These are phyloP conservation scores for Pteronotus mesoamericanus DNA, from an alignment of 2,797 vertebrate species.

Conservation along the genomic window DNA sequence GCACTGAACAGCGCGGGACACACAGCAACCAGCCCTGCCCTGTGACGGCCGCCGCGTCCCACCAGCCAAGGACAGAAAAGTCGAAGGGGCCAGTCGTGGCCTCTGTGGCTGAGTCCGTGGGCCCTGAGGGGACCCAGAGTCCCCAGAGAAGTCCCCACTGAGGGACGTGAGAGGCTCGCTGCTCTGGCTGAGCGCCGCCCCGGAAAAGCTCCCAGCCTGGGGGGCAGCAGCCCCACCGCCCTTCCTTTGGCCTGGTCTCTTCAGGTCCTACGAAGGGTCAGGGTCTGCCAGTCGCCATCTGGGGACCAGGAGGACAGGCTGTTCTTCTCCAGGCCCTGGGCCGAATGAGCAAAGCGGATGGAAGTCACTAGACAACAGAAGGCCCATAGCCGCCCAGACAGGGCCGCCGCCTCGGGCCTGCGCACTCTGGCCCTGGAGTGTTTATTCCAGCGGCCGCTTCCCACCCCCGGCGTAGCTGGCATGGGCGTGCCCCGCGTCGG, in stretches of 20 bases:
- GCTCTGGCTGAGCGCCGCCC: rapidly evolving
- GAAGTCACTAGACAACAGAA: background rate
- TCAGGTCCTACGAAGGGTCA: background rate
- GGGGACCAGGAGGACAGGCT: rapidly evolving
- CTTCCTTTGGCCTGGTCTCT: rapidly evolving
- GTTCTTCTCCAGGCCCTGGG: background rate
- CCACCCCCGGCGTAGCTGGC: background rate
- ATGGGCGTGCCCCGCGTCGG: too few relatives aligned
- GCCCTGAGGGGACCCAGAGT: rapidly evolving
- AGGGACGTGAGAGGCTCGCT: rapidly evolving
- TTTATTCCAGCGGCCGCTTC: too few relatives aligned
- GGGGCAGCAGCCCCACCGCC: rapidly evolving
- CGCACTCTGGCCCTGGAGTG: rapidly evolving
- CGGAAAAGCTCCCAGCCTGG: rapidly evolving
- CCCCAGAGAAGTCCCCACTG: rapidly evolving
- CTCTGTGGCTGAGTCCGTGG: background rate
- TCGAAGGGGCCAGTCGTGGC: background rate
- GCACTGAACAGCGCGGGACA: background rate
- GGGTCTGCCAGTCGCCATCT: background rate
- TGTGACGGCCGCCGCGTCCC: rapidly evolving
- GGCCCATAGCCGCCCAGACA: background rate
- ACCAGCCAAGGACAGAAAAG: background rate
- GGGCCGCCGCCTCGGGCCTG: rapidly evolving
- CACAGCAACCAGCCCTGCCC: background rate
- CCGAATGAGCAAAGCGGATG: rapidly evolving